These are phyloP conservation scores for Zoanthus sociatus DNA, from an alignment of 92 coral and sea anemone genomes.

Conservation along the genomic window DNA sequence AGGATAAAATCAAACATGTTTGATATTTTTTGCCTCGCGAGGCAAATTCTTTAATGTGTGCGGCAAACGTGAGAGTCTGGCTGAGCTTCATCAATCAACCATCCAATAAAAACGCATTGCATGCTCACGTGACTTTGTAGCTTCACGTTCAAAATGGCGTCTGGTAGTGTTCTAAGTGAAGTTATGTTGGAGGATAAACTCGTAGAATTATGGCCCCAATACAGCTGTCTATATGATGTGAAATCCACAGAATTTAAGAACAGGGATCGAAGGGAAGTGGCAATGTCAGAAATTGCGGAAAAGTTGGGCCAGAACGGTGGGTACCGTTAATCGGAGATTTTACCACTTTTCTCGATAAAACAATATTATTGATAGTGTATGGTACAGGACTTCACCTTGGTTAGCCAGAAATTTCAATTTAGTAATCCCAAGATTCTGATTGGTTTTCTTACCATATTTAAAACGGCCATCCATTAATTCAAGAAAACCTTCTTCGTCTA, in stretches of 20 bases:
- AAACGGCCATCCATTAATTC: constrained; percentile 19
- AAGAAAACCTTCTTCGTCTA: neutral
- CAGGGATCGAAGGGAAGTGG: constrained; percentile 47
- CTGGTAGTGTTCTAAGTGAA: constrained; percentile 44
- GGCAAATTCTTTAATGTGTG: constrained; percentile 42
- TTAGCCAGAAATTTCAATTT: neutral
- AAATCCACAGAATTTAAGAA: constrained; percentile 53
- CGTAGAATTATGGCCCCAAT: constrained; percentile 58
- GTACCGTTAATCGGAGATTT: constrained; percentile 14
- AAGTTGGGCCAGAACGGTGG: constrained; percentile 17
- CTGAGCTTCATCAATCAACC: constrained; percentile 37
- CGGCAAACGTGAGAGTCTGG: constrained; percentile 47
- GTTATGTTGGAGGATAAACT: constrained; percentile 61
- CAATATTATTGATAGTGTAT: neutral
- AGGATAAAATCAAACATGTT: no score
- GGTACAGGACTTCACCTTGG: neutral
- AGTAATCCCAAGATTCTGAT: neutral
- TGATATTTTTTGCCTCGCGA: no score
- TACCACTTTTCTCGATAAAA: neutral
- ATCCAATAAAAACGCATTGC: no score
- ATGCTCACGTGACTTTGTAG: constrained; percentile 41
- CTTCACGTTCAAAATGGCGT: constrained; percentile 29
- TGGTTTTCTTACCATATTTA: neutral
- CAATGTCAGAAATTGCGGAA: constrained; percentile 57
- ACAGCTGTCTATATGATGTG: constrained; percentile 53